Base-by-base conservation (phyloP, 2,113 vertebrate genomes). In the Condylura cristata region DNA sequence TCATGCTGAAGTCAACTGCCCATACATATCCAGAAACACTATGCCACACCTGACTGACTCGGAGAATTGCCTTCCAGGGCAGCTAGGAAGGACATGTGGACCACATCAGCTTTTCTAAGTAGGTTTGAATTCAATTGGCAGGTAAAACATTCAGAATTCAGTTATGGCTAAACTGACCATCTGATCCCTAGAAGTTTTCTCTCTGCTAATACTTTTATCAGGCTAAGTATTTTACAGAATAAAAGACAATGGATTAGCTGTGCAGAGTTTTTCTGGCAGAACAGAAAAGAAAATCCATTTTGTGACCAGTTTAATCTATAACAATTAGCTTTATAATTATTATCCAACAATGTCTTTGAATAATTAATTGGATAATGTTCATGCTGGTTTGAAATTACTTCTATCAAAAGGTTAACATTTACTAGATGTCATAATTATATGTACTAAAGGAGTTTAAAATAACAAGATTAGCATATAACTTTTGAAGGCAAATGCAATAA, bases 311-410 rank as follows among this genome's bases (percentile, higher is more conserved):
- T 92, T 95, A 68, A 93, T 96, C 86, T 96, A 78, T 80, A 94
- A 91, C 92, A 96, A 96, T 95, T 94, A 91, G 70, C 88, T 96
- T 93, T 86, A 91, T 8, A 48, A 95, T 95, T 96, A 95, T 95
- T 93, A 86, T 48, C 70, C 91, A 96, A 93, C 71, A 94, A 89
- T 91, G 44, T 86, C 87, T 96, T 96, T 95, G 79, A 95, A 92
- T 82, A 95, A 92, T 94, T 97, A 96, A 97, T 91, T 96, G 89
- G 75, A 91, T 96, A 96, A 95, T 94, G 82, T 89, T 91, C 91
- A 91, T 63, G 71, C 89, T 72, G 86, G 79, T 88, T 95, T 95
- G 78, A 96, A 97, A 96, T 95, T 94, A 86, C 51, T 95, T 95
- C 82, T 48, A 91, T 72, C 75, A 94, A 96, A 95, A 97, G 89